These are phyloP conservation scores for Solen grandis DNA, from an alignment of 1,140 invertebrate species.

Conservation along the genomic window DNA sequence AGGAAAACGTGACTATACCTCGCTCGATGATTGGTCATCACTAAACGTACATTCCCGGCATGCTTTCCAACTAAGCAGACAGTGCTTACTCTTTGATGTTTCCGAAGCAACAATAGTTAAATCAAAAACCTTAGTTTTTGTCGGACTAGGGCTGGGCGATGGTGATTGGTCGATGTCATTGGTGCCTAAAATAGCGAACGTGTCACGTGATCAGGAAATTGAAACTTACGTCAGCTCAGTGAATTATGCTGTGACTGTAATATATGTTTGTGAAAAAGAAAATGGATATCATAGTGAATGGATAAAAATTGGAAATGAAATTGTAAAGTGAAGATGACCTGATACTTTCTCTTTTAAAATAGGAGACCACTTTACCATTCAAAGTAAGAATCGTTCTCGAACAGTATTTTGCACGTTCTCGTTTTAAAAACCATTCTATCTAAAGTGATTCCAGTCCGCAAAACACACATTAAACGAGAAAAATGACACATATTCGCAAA, in stretches of 20 bases:
- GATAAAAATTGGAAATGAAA: neutral
- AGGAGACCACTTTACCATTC: too few species aligned
- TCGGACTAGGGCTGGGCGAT: slow-evolving; percentile 44
- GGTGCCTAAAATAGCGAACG: slow-evolving; percentile 30
- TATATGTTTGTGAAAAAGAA: neutral
- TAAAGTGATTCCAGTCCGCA: too few species aligned
- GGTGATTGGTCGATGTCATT: slow-evolving; percentile 26
- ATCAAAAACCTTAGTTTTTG: slow-evolving; percentile 56
- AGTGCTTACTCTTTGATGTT: slow-evolving; percentile 28
- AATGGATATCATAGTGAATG: neutral
- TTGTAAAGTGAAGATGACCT: too few species aligned
- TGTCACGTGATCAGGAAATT: neutral
- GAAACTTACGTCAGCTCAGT: neutral
- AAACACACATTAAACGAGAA: too few species aligned
- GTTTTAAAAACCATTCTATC: too few species aligned
- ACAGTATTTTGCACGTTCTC: too few species aligned
- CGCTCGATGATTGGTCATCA: slow-evolving; percentile 14
- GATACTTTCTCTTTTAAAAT: too few species aligned
- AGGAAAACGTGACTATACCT: slow-evolving; percentile 21
- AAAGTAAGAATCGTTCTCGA: too few species aligned
- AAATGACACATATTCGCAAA: too few species aligned
- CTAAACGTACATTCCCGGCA: slow-evolving; percentile 52
- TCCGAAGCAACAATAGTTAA: slow-evolving; percentile 45
- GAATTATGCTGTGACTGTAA: neutral
- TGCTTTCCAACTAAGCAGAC: slow-evolving; percentile 55